Evolutionary conservation across 1,140 invertebrate genomes (phyloP), one percentile per base, ranked within the genome.

Genomic region (Anagrus nilaparvatae): DNA sequence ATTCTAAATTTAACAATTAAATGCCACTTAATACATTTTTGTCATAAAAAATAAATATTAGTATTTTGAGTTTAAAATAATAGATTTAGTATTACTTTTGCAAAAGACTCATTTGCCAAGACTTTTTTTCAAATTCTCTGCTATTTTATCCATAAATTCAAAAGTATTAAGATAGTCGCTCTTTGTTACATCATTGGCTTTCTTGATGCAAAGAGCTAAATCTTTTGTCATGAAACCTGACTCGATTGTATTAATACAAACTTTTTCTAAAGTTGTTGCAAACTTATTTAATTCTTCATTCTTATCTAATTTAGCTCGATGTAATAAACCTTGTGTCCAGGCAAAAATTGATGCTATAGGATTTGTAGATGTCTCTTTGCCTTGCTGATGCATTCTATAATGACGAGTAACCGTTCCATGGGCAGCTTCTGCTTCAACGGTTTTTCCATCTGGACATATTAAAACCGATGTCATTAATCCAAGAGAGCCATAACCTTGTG

Each of bases 341-440:
- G 95, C 95, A 69, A 96, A 98, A 52, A 98, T 98, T 1, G 92
- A 97, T n/a, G 95, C 91, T 57, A 97, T 96, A 0, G 94, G 87
- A 70, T 97, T 98, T 12, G 94, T 98, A 2, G 92, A 97, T 2
- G 94, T 98, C 70, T 97, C 92, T 64, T 96, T 89, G 33, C 91
- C 91, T 70, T 94, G 82, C 58, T 98, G 92, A 61, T 97, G 82
- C 59, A 90, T 77, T 31, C 94, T 74, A 63, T 84, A 98, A 63
- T 98, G 95, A 45, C 95, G 76, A 1, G 94, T 97, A 1, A 98
- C 94, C 1, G 94, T 97, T 19, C 94, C 94, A 68, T 98, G 95
- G 40, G 94, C 95, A 27, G 95, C 95, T 71, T 98, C 95, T 5
- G 94, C 82, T 67, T 98, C 95, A 0, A 98, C 84, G 7, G 95